These are phyloP conservation scores for Abrostola tripartita DNA, from an alignment of 2,888 invertebrate species.

Conservation along the genomic window DNA sequence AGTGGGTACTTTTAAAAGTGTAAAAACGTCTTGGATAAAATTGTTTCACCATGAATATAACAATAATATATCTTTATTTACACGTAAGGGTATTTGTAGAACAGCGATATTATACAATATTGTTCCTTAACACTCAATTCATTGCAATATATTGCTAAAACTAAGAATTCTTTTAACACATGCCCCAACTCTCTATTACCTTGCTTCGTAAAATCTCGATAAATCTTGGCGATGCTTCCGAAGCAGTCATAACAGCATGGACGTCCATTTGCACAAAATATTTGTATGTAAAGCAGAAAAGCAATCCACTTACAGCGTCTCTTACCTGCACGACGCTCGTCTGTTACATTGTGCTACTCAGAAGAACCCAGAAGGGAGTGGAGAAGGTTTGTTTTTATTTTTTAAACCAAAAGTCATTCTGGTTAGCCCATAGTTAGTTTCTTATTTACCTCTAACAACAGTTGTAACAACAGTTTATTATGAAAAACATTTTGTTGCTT, in stretches of 20 bases:
- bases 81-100: no score
- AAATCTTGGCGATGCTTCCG: constrained; percentile 24
- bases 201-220: constrained; percentile 34
- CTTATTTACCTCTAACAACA: no score
- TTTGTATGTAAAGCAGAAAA: constrained; percentile 87
- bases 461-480: no score
- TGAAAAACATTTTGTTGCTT: no score
- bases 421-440: no score
- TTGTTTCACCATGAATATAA: no score
- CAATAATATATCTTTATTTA: no score
- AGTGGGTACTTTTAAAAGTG: no score
- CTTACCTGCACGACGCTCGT: constrained; percentile 84
- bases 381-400: constrained; percentile 55
- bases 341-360: constrained; percentile 74
- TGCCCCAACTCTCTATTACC: not conserved
- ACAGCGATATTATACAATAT: no score
- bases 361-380: constrained; percentile 49
- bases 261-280: constrained; percentile 82
- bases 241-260: constrained; percentile 43
- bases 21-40: no score
- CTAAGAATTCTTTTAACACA: not conserved
- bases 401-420: no score
- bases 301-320: constrained; percentile 87
- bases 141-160: not conserved
- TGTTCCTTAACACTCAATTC: not conserved